Conservation (phyloP, 2,113 vertebrate genomes). For the Heterotilapia buettikoferi region DNA sequence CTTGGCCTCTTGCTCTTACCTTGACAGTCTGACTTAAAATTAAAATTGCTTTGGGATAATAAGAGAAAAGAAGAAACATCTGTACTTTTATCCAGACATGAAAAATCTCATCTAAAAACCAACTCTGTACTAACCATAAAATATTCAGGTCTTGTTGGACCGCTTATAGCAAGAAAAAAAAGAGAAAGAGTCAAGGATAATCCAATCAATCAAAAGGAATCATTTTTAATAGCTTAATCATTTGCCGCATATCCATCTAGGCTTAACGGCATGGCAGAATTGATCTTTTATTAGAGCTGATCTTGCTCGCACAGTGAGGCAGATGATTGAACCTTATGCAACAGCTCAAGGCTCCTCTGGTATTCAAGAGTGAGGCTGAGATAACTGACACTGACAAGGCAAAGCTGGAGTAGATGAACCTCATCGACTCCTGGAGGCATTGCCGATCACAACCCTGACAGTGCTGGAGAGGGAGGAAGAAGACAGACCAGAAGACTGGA, state of each 20-base stretch:
- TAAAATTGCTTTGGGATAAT: background rate
- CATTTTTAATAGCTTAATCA: constrained; percentile 4
- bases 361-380: constrained; percentile 1
- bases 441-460: constrained; percentile 18
- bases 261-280: background rate
- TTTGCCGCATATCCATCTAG: background rate
- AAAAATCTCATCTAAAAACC: constrained; percentile 9
- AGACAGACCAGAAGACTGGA: background rate
- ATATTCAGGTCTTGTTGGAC: background rate
- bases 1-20: background rate
- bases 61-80: background rate
- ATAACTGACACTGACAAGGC: constrained; percentile 40
- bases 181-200: background rate
- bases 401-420: constrained; percentile 37
- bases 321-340: background rate
- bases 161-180: background rate
- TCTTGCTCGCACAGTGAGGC: background rate
- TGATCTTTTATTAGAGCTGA: background rate
- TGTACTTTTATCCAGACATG: background rate
- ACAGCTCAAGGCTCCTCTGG: background rate
- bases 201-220: constrained; percentile 3
- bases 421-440: constrained; percentile 28
- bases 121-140: background rate
- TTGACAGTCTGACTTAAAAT: background rate
- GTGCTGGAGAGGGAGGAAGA: background rate